Conservation (phyloP, 2,797 vertebrate species). For the Enoplosus armatus region DNA sequence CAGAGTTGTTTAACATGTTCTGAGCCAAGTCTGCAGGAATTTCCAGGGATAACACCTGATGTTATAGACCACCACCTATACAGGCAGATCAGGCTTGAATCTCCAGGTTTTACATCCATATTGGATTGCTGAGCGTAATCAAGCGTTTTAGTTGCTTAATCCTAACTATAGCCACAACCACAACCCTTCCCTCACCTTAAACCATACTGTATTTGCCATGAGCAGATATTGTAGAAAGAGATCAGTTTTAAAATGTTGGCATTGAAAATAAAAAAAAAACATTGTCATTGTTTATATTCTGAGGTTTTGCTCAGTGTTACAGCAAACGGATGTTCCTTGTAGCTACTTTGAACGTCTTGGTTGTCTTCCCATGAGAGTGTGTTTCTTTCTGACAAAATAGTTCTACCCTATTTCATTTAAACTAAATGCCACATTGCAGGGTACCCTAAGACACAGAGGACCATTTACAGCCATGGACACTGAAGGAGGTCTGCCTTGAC, state of each 20-base stretch:
- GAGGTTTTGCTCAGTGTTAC: no score
- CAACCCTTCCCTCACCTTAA: background rate
- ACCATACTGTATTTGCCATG: background rate
- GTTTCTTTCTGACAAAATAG: background rate
- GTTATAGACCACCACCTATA: background rate
- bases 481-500: background rate
- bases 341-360: no score
- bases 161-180: no score
- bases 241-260: no score
- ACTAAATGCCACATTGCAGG: background rate
- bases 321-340: no score
- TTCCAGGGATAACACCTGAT: background rate
- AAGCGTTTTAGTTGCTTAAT: background rate
- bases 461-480: background rate
- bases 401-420: background rate
- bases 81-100: background rate
- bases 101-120: background rate
- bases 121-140: background rate
- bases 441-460: background rate
- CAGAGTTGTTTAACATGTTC: constrained; percentile 27
- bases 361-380: no score
- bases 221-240: background rate
- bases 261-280: background rate
- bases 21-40: constrained; percentile 15
- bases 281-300: background rate